These are phyloP conservation scores for Phoxinus phoxinus DNA, from an alignment of 2,113 vertebrate species.

Conservation along the genomic window DNA sequence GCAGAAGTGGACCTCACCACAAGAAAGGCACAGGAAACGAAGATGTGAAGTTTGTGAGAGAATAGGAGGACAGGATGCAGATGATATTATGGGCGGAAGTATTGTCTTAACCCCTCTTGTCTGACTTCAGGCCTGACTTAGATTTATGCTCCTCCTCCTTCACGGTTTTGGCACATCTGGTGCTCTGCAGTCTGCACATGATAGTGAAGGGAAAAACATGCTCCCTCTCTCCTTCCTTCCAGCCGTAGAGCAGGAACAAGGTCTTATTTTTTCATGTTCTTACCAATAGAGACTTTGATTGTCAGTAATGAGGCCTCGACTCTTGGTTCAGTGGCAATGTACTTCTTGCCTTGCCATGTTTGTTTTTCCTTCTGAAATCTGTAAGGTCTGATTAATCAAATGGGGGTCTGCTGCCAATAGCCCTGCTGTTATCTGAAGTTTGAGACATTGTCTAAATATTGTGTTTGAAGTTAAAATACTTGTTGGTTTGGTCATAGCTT, in stretches of 20 bases:
- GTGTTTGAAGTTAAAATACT: not conserved
- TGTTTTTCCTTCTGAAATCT: slow-evolving; percentile 58
- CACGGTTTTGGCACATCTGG: slow-evolving; percentile 39
- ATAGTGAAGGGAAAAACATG: slow-evolving; percentile 8
- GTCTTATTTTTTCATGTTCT: slow-evolving; percentile 8
- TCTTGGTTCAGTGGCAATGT: slow-evolving; percentile 51
- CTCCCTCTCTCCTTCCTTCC: slow-evolving; percentile 34
- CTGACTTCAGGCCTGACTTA: slow-evolving; percentile 51
- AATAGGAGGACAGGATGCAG: slow-evolving; percentile 48
- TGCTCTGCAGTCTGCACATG: not conserved
- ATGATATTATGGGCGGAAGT: slow-evolving; percentile 53
- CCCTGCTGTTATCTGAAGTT: slow-evolving; percentile 3
- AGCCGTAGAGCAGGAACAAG: slow-evolving; percentile 18
- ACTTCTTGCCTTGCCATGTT: slow-evolving; percentile 54
- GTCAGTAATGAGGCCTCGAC: slow-evolving; percentile 22
- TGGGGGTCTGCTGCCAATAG: slow-evolving; percentile 37
- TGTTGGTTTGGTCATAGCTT: not conserved
- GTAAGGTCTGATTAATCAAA: slow-evolving; percentile 62
- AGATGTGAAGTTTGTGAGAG: slow-evolving; percentile 11
- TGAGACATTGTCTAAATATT: slow-evolving; percentile 15
- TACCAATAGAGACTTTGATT: slow-evolving; percentile 45
- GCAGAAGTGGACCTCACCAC: not conserved
- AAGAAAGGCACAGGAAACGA: not conserved
- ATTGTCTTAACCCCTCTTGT: slow-evolving; percentile 61
- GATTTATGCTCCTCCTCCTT: slow-evolving; percentile 59